Evolutionary conservation across 2,888 invertebrate genomes (phyloP), one percentile per base, ranked within the genome.

Genomic region (Junonia oenone): DNA sequence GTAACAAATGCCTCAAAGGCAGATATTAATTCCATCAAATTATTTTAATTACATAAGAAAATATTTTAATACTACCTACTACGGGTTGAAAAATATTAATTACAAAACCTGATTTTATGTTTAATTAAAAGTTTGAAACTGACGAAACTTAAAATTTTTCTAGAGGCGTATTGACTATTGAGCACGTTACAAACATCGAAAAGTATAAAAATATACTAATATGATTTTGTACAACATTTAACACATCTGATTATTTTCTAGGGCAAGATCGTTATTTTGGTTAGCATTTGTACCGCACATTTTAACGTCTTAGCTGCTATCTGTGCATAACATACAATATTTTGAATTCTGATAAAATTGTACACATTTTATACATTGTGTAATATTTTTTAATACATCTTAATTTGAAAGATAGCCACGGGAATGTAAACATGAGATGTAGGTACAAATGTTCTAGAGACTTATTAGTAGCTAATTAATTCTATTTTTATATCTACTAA

Each of bases 151-250:
- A 13, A 17, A 3, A 6, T 43, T 26, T 43, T 26, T 43, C 13
- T 6, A 29, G 9, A 29, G 37, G 31, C 43, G 3, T 43, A 43
- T 31, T 38, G 22, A 37, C 1, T 43, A 43, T 31, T 38, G 22
- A 37, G 37, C 46, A 38, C 46, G 17, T 40, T 45, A 26, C 38
- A 17, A 47, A 40, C 53, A 48, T 54, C 40, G 22, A 51, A 52
- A 48, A 35, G 47, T 40, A 51, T 33, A 47, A 58, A 55, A 55
- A 51, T 54, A 51, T 14, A 46, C 33, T 46, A 43, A 46, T 33
- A 33, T 29, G 15, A 47, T 47, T 40, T 46, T 46, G 31, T 50
- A 58, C 37, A 53, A 49, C 33, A 40, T 40, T 50, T 27, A 50
- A 46, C 15, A 29, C n/a, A 38, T 50, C 13, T 40, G 17, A 40